Percentiles rank a stretch among this genome's conserved stretches.
These are phyloP conservation scores for Bruchidius siliquastri DNA, from an alignment of 2,888 invertebrate genomes.

Conservation along the genomic window DNA sequence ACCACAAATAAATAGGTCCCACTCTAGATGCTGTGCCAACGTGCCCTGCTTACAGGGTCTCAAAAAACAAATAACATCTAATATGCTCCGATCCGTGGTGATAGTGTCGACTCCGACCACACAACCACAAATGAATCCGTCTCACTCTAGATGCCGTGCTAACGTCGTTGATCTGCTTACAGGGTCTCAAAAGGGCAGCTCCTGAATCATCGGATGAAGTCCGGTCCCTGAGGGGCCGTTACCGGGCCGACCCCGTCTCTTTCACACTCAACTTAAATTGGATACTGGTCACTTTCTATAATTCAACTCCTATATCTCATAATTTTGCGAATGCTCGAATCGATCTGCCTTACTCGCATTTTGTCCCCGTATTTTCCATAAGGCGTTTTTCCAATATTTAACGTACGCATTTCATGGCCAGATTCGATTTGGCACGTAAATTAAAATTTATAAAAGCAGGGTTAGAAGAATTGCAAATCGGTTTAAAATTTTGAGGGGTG, in stretches of 20 bases:
- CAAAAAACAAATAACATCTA: no score
- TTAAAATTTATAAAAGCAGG: no score
- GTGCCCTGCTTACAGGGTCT: no score
- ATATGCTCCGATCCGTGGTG: no score
- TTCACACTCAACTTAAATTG: conserved; percentile 49
- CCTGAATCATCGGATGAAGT: conserved; percentile 48
- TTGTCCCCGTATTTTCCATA: conserved; percentile 20
- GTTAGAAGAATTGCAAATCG: no score
- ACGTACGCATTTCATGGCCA: background rate
- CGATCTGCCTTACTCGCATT: conserved; percentile 11
- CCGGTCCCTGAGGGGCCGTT: conserved; percentile 45
- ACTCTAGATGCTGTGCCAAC: no score
- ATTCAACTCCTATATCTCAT: conserved; percentile 49
- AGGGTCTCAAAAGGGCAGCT: conserved; percentile 14
- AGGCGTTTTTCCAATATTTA: conserved; percentile 8
- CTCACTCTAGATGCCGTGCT: background rate
- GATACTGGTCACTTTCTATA: conserved; percentile 50
- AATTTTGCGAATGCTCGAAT: conserved; percentile 32
- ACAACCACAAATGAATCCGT: no score
- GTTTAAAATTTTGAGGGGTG: no score
- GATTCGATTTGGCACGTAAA: no score
- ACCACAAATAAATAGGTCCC: no score
- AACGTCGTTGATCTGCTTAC: background rate
- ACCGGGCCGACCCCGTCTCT: conserved; percentile 46
- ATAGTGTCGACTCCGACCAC: no score